These are phyloP conservation scores for Maccullochella peelii DNA, from an alignment of 2,113 vertebrate species.

Conservation along the genomic window DNA sequence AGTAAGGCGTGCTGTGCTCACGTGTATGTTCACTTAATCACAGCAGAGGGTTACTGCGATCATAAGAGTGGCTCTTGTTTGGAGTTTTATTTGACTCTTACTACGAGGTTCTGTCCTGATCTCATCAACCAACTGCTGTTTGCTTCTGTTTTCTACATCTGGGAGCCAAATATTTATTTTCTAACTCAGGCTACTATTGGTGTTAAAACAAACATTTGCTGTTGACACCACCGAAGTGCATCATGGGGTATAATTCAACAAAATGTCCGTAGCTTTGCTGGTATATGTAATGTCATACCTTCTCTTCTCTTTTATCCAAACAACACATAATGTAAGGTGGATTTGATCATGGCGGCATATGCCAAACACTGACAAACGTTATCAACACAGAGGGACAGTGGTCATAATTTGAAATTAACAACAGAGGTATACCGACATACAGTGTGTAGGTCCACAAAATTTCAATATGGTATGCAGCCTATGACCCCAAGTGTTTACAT, in stretches of 20 bases:
- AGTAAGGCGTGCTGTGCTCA: not conserved
- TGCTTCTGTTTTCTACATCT: conserved; percentile 38
- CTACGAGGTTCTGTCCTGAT: conserved; percentile 43
- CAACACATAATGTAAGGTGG: not conserved
- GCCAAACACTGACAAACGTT: not conserved
- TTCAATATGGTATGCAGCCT: not conserved
- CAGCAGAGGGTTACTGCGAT: conserved; percentile 2
- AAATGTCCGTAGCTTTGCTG: not conserved
- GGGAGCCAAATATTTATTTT: conserved; percentile 54
- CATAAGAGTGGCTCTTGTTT: conserved; percentile 23
- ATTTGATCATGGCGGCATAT: not conserved
- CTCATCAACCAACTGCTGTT: conserved; percentile 65
- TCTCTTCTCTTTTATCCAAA: not conserved
- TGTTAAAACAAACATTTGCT: conserved; percentile 41
- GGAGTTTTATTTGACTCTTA: conserved; percentile 34
- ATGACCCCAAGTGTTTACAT: not conserved
- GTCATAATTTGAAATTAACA: too few species aligned
- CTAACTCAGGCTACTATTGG: conserved; percentile 15
- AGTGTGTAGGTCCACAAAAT: not conserved
- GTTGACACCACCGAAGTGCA: conserved; percentile 10
- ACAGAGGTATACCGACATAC: too few species aligned
- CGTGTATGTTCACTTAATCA: not conserved
- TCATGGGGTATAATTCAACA: conserved; percentile 10
- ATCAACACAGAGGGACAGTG: too few species aligned
- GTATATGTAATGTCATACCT: not conserved